Base-by-base conservation (phyloP, 2,888 invertebrate species). In the Loripinus fragilis region DNA sequence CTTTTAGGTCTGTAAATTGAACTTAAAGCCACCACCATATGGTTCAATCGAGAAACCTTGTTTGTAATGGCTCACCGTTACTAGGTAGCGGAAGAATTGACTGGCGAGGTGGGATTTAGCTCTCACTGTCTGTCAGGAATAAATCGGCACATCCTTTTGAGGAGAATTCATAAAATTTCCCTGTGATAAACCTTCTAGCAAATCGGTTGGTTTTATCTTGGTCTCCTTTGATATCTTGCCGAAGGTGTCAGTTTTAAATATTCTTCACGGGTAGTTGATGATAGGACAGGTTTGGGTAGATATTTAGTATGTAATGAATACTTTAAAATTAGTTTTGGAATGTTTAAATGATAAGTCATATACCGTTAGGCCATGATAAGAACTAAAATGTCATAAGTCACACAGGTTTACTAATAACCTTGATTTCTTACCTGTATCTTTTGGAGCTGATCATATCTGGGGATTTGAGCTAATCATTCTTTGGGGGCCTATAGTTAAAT, bases 71-170 rank as follows among this genome's bases (percentile, higher is more conserved):
- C 74, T 74, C 71, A 73, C 65, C 70, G 87, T 87, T 74, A 71
- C 85, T 78, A 85, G 72, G 87, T 78, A 80, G 60, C 73, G n/a
- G 10, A 74, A 79, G 86, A 78, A 86, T 85, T 74, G 76, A 66
- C 76, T 60, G 12, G 65, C 71, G 52, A 48, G 68, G 66, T 52
- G 17, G 25, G 73, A 72, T 60, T 71, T 72, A 74, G 30, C 64
- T 71, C 68, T 78, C 77, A 64, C 67, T 33, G 60, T 60, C 60
- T 33, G 30, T 60, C 33, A 33, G 12, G 60, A 33, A 20, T 60
- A 60, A 60, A 60, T 60, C 60, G 33, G 60, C 60, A 60, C 60
- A 60, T 60, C 60, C 60, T 23, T 60, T 60, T 60, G 60, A 33
- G 60, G 33, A 8, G 30, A 60, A 33, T 60, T 60, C 33, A 33